Conservation (phyloP, 2,797 vertebrate species). For the Pachyuromys duprasi region DNA sequence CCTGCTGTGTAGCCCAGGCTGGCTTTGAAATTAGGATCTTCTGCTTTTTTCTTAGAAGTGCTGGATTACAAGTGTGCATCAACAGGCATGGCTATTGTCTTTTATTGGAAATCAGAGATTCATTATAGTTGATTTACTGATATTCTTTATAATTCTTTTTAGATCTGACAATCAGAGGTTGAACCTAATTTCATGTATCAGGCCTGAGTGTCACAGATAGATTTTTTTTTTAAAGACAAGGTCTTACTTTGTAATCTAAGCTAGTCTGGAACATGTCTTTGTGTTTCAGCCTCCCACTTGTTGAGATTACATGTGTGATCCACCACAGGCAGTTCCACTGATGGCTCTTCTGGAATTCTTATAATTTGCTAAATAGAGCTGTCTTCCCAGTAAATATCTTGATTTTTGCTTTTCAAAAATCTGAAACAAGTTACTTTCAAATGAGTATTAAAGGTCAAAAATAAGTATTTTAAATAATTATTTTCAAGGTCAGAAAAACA, state of each 20-base stretch:
- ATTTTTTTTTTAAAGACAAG: not conserved
- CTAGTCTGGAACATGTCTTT: not conserved
- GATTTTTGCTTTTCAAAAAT: slow-evolving; percentile 57
- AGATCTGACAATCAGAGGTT: not conserved
- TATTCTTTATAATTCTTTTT: slow-evolving; percentile 25
- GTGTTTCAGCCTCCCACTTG: not conserved
- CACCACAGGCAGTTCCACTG: too few species aligned
- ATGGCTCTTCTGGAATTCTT: slow-evolving; percentile 21
- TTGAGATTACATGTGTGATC: not conserved
- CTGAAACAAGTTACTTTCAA: slow-evolving; percentile 48
- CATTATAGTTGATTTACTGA: not conserved
- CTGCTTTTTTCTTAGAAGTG: not conserved
- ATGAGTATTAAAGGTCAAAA: slow-evolving; percentile 46
- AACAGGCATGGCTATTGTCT: not conserved
- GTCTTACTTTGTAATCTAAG: not conserved
- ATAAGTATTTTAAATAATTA: slow-evolving; percentile 51
- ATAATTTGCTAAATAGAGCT: slow-evolving; percentile 43
- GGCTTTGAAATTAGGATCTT: not conserved
- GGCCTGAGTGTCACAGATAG: slow-evolving; percentile 3
- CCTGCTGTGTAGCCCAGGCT: not conserved
- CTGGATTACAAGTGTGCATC: not conserved
- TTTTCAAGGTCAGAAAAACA: slow-evolving; percentile 58
- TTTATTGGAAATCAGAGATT: not conserved
- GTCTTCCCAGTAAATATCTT: slow-evolving; percentile 37
- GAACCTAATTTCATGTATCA: not conserved